Base-by-base conservation (phyloP, 1,140 invertebrate genomes). In the Coelopa frigida region DNA sequence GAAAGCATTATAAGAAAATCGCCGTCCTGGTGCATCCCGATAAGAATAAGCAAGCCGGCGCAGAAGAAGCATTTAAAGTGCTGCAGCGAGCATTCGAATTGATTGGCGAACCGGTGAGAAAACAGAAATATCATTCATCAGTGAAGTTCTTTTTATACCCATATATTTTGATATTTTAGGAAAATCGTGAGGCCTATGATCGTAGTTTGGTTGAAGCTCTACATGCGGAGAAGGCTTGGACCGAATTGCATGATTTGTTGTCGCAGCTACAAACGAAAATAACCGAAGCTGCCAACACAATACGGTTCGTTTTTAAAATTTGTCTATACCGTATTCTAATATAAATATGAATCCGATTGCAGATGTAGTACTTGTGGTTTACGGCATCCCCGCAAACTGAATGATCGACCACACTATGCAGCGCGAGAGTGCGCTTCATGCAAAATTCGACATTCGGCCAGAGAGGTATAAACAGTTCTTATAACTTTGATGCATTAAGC, bases 61-160 rank as follows among this genome's bases (percentile, higher is more conserved):
- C 93, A 7, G 92, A 95, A 67, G 92, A 96, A 73, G 91, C 91
- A 21, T 96, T 96, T 68, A 95, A 95, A 73, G 94, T 94, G 62
- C 73, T 95, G 51, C 89, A 91, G 50, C 86, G 92, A 66, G 91
- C 92, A 20, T 95, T 96, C 73, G 89, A 94, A 68, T 80, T 93
- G 56, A 93, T 96, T 57, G 91, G 91, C 12, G 89, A 93, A 74
- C 85, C 91, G 55, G 89, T 89, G 68, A 75, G 68, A 53, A 32
- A 40, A 49, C 41, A 43, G 40, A 21, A 42, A 22, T 29, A 27
- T 17, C 12, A 38, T 32, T 33, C 20, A 20, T 12, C 22, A 11
- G 6, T 33, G 17, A 21, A 37, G 17, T 42, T 18, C 23, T 12
- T 46, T 21, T 17, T 41, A 23, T 46, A 26, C 14, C 20, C 33